Base-by-base conservation (phyloP, 2,113 vertebrate species). In the Cyphomyrus discorhynchus region DNA sequence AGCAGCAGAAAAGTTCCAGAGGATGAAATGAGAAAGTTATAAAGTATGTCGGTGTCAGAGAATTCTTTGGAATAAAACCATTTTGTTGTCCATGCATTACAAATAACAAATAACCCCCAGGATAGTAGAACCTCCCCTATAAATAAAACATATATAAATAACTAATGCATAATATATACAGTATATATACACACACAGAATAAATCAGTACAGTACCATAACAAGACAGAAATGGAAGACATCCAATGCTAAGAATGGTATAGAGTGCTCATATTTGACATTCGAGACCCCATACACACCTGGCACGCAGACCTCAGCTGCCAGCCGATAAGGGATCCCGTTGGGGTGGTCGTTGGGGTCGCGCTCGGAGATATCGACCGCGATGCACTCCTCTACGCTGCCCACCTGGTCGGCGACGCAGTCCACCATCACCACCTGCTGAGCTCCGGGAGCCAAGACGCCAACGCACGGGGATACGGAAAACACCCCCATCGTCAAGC, bases 291-390 rank as follows among this genome's bases (percentile, higher is more conserved):
- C 19, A 45, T 39, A 90, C 93, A 90, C 94, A 99, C 98, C 96
- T 96, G 97, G 97, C 4, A 96, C 89, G 91, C 97, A 98, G 89
- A 97, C 96, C 90, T 99, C 97, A 0, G 96, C 97, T 45, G 92
- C 3, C 62, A 99, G 93, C 1, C 84, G 93, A 56, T 97, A 98
- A 0, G 94, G 95, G 88, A 97, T 95, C 24, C 97, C 97, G 0
- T 90, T 92, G 0, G 97, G 97, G 1, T 96, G 94, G 90, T 97
- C 96, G 21, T 31, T 86, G 6, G 97, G 97, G 91, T 98, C 95
- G 86, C 97, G 96, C 91, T 97, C 95, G 0, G 91, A 93, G 92
- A 99, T 95, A 49, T 98, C 96, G 0, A 99, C 94, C 3, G 91
- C 91, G 70, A 99, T 80, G 24, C 91, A 90, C 93, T 97, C 96